These are phyloP conservation scores for Epinephelus malabaricus DNA, from an alignment of 2,797 vertebrate species.

Conservation along the genomic window DNA sequence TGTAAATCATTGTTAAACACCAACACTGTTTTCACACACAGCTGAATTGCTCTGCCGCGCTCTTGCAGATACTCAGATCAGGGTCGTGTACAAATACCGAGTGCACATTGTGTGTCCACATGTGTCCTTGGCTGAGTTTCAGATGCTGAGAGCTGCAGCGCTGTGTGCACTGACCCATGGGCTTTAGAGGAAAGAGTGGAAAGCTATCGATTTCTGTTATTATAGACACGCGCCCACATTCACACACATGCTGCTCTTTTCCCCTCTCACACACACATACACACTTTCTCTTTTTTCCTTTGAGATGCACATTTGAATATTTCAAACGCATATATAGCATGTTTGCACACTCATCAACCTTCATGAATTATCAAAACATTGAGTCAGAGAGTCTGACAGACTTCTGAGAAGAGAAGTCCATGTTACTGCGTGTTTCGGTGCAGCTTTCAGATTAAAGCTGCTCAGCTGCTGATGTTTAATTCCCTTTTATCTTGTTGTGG, in stretches of 20 bases:
- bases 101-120: slow-evolving; percentile 39
- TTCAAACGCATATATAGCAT: slow-evolving; percentile 28
- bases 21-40: slow-evolving; percentile 28
- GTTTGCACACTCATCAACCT: slow-evolving; percentile 43
- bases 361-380: slow-evolving; percentile 50
- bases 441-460: slow-evolving; percentile 9
- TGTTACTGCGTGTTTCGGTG: slow-evolving; percentile 17
- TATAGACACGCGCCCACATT: slow-evolving; percentile 27
- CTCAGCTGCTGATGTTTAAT: slow-evolving; percentile 26
- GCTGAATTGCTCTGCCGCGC: slow-evolving; percentile 8
- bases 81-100: slow-evolving; percentile 14
- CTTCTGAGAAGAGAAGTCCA: slow-evolving; percentile 28
- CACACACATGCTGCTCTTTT: slow-evolving; percentile 20
- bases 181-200: slow-evolving; percentile 42
- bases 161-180: slow-evolving; percentile 65
- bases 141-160: slow-evolving; percentile 52
- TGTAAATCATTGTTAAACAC: slow-evolving; percentile 56
- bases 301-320: slow-evolving; percentile 41
- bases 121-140: slow-evolving; percentile 59
- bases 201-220: slow-evolving; percentile 70
- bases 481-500: slow-evolving; percentile 26
- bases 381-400: slow-evolving; percentile 45
- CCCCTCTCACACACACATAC: not conserved
- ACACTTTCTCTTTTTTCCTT: not conserved
- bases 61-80: slow-evolving; percentile 5